A percentile compares a stretch with the other conserved stretches of the same genome.
Evolutionary conservation across 2,797 vertebrate genomes (phyloP).

Genomic region (Rhinoraja longicauda): DNA sequence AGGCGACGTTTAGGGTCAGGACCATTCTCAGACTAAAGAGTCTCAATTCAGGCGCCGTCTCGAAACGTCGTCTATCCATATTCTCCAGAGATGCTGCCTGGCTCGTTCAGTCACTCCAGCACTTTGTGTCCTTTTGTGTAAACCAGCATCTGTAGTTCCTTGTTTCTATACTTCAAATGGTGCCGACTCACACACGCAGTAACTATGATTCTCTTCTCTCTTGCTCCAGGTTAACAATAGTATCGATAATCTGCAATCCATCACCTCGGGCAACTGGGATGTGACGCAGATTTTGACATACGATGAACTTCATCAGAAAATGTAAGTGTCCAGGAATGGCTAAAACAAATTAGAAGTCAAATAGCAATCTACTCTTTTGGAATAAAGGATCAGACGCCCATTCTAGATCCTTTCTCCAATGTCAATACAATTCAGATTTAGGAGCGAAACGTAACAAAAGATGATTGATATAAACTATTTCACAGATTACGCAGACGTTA

Average conservation of each 20-base stretch:
- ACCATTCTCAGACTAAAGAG: too few relatives aligned
- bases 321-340: slow-evolving; percentile 67
- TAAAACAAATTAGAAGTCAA: not conserved
- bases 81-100: too few relatives aligned
- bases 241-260: slow-evolving; percentile 80
- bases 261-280: slow-evolving; percentile 95
- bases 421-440: not conserved
- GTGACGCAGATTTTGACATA: slow-evolving; percentile 87
- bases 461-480: not conserved
- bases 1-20: too few relatives aligned
- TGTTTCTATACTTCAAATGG: not conserved
- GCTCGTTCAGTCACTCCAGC: too few relatives aligned
- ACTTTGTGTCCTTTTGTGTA: too few relatives aligned
- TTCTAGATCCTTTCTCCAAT: too few relatives aligned
- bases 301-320: slow-evolving; percentile 73
- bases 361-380: too few relatives aligned
- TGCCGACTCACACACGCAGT: too few relatives aligned
- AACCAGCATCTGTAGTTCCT: too few relatives aligned
- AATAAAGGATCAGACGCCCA: not conserved
- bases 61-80: too few relatives aligned
- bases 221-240: slow-evolving; percentile 77
- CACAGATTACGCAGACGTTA: not conserved
- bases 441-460: not conserved
- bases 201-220: slow-evolving; percentile 41
- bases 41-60: too few relatives aligned